Evolutionary conservation across 2,797 vertebrate genomes (phyloP).

Genomic region (Apodemus agrarius): DNA sequence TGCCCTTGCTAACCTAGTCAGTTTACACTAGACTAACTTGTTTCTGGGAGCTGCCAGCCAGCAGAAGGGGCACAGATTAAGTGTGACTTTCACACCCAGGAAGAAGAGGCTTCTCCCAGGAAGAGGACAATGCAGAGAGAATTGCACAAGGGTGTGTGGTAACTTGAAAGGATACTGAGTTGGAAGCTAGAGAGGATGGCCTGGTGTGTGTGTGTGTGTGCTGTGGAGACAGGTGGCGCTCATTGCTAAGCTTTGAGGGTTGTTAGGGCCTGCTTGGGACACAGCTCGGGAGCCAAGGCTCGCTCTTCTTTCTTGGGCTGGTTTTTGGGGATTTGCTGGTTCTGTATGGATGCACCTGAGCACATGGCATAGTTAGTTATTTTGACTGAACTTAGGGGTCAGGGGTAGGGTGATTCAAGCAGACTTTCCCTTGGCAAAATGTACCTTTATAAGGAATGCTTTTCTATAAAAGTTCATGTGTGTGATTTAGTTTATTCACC

Average conservation of each 20-base stretch:
- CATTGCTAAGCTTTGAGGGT: neutral
- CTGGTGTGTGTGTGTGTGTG: too few relatives aligned
- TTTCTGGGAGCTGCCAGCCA: neutral
- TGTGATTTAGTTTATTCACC: neutral
- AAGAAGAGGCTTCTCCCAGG: neutral
- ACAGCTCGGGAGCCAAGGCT: fast-evolving
- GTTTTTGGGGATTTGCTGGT: neutral
- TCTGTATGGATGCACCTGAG: neutral
- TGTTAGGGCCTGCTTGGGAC: neutral
- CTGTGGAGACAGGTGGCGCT: neutral
- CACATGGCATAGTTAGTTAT: neutral
- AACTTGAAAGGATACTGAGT: neutral
- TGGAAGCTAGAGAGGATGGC: neutral
- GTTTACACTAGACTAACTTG: neutral
- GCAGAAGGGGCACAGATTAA: neutral
- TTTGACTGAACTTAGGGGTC: neutral
- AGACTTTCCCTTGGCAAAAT: neutral
- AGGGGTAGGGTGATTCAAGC: neutral
- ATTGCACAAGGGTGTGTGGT: fast-evolving
- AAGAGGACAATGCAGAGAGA: neutral
- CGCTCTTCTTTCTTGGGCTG: neutral
- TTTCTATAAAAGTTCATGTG: neutral
- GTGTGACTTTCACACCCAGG: neutral
- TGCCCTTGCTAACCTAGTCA: neutral
- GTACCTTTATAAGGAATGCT: neutral